Conservation (phyloP, 2,113 vertebrate genomes). For the Elaphurus davidianus region DNA sequence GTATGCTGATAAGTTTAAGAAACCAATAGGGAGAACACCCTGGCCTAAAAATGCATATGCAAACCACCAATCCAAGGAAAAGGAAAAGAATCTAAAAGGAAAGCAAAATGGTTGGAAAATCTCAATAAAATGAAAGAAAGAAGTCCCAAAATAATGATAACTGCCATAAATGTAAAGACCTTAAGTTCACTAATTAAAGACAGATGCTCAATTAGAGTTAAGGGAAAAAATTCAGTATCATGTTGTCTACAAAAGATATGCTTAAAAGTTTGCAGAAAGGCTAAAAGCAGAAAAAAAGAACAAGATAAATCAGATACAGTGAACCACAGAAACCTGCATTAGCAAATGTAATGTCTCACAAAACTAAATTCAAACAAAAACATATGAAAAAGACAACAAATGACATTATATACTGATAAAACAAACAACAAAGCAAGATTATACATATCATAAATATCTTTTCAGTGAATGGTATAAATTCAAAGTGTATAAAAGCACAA, state of each 20-base stretch:
- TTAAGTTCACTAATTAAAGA: not conserved
- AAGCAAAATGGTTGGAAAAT: not conserved
- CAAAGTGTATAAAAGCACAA: not conserved
- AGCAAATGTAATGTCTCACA: not conserved
- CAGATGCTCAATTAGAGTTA: not conserved
- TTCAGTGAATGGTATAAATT: not conserved
- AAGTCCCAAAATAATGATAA: not conserved
- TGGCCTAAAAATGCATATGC: not conserved
- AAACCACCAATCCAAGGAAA: not conserved
- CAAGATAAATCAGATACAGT: not conserved
- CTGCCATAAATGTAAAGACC: not conserved
- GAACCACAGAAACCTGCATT: not conserved
- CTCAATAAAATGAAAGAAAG: not conserved
- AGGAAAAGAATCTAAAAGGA: not conserved
- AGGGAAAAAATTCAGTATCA: not conserved
- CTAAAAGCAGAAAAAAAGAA: not conserved
- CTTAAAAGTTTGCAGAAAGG: not conserved
- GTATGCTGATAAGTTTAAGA: not conserved
- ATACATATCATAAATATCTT: not conserved
- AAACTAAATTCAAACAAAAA: not conserved
- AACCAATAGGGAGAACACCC: not conserved
- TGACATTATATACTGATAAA: not conserved
- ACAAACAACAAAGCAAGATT: not conserved
- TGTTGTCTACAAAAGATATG: not conserved
- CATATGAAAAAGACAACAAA: not conserved